phyloP scores from a whole-genome alignment of 2,113 vertebrate genomes.

The Origma solitaria region DNA sequence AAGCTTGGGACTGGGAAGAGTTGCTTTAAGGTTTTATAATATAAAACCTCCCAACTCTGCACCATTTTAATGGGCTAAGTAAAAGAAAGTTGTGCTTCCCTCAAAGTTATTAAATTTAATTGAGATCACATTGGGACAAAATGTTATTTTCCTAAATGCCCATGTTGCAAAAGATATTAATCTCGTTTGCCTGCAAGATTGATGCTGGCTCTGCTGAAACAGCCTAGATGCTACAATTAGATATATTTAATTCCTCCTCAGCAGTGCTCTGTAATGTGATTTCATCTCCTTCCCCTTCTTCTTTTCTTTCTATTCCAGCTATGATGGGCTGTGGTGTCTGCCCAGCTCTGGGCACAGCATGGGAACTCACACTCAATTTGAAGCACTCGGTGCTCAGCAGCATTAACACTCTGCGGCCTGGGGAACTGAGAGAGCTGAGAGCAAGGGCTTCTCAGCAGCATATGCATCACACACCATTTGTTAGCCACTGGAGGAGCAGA shows the following conservation, averaged over 20 bases:
- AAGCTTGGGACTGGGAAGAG: background rate
- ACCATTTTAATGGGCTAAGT: conserved; percentile 19
- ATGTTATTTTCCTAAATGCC: conserved; percentile 64
- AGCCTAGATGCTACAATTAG: conserved; percentile 59
- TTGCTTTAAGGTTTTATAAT: background rate
- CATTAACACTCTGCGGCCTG: background rate
- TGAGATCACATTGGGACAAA: conserved; percentile 58
- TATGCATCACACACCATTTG: background rate
- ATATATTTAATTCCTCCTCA: conserved; percentile 59
- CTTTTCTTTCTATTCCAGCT: background rate
- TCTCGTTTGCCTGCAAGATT: conserved; percentile 63
- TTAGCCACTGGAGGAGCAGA: background rate
- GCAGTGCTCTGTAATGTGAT: conserved; percentile 53
- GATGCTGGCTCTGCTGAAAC: conserved; percentile 58
- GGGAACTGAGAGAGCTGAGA: background rate
- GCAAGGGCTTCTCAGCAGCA: background rate
- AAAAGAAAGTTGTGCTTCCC: conserved; percentile 48
- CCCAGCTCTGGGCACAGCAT: conserved; percentile 38
- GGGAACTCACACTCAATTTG: conserved; percentile 37
- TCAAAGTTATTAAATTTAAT: conserved; percentile 56
- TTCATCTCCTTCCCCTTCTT: conserved; percentile 8
- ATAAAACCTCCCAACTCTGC: background rate
- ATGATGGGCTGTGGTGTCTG: conserved; percentile 4
- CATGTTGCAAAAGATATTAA: conserved; percentile 56
- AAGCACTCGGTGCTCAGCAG: conserved; percentile 7